Base-by-base conservation (phyloP, 2,797 vertebrate genomes). In the Odontamblyopus lacepedii region DNA sequence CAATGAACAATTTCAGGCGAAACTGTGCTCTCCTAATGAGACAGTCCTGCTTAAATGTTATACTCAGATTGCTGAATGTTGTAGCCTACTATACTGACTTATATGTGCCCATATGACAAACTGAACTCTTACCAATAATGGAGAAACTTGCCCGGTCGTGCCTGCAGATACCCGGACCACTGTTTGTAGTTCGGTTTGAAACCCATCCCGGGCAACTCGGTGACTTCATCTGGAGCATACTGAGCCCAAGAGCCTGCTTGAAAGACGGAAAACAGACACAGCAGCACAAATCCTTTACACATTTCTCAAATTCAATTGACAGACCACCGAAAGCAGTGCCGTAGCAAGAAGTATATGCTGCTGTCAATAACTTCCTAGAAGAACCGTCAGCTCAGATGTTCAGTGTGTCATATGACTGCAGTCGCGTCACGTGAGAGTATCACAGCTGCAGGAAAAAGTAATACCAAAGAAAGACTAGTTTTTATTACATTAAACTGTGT, bases 101-200 rank as follows among this genome's bases (percentile, higher is more conserved):
- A n/a, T 11, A 12, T 26, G 23, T 26, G 55, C 9, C n/a, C 12
- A 9, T 44, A 13, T 44, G 11, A 26, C 15, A 60, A 30, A 27
- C 11, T 15, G 27, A 60, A 38, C 1, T 60, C 91, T 90, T 75
- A 95, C 94, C 94, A 95, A 51, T 95, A 95, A 68, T 95, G 94
- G 0, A 95, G 84, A 50, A 92, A 94, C 70, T 73, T 92, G 32
- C 93, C 75, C 44, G 85, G 80, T 38, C 87, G 59, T 0, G 91
- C 91, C 72, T 90, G 77, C 1, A 95, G 85, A 84, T 93, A 91
- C 2, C 94, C 94, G 0, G 94, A 95, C 93, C 93, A 95, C 73
- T 95, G 94, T 1, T 62, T 78, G 48, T 89, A 95, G 76, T 80
- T 91, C 1, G 89, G 84, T 76, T 89, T 91, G 74, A 94, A 94